Conservation (phyloP, 1,140 invertebrate species). For the Panulirus ornatus region DNA sequence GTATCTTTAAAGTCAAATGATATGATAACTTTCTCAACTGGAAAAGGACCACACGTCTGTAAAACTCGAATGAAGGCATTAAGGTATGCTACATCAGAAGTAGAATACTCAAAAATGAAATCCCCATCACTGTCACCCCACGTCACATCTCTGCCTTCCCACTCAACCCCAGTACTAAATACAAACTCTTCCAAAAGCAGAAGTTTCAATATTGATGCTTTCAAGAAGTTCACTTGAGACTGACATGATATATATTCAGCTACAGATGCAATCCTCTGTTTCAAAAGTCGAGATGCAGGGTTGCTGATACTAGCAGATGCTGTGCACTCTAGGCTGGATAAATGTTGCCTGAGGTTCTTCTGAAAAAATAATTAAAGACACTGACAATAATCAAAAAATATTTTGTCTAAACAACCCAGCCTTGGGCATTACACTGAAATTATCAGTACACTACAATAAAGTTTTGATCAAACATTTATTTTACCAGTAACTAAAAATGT, state of each 20-base stretch:
- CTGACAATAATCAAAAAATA: neutral
- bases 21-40: conserved; percentile 57
- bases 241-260: conserved; percentile 68
- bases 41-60: conserved; percentile 55
- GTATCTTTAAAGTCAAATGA: conserved; percentile 60
- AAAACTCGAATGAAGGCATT: conserved; percentile 59
- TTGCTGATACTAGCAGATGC: conserved; percentile 55
- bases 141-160: conserved; percentile 26
- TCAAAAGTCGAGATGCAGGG: conserved; percentile 55
- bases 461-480: no score
- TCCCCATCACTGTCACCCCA: conserved; percentile 45
- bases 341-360: conserved; percentile 43
- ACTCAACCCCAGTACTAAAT: conserved; percentile 60
- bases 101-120: conserved; percentile 55
- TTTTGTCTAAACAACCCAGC: no score
- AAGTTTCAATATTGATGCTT: conserved; percentile 59
- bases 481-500: no score
- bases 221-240: conserved; percentile 59
- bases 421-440: no score
- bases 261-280: conserved; percentile 56
- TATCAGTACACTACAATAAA: no score
- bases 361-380: conserved; percentile 4
- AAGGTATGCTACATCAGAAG: conserved; percentile 56
- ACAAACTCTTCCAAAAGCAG: conserved; percentile 63
- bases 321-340: conserved; percentile 59